Conservation (phyloP, 2,797 vertebrate genomes). For the Nannoperca obscura region DNA sequence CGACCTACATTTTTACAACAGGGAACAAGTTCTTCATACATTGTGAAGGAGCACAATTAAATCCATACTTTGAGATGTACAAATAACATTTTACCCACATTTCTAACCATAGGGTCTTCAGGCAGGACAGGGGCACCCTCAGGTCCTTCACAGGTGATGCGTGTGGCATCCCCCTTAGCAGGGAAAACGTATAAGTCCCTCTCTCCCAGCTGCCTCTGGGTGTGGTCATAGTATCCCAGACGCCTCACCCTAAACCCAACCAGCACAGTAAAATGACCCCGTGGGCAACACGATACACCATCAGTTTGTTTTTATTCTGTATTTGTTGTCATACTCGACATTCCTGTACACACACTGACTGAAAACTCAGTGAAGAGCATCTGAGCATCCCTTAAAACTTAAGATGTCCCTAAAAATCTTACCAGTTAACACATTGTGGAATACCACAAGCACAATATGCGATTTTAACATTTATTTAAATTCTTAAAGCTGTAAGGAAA, state of each 20-base stretch:
- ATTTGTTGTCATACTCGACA: too few relatives aligned
- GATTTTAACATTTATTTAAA: neutral
- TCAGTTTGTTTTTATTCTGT: neutral
- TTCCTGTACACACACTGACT: neutral
- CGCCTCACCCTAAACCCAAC: conserved; percentile 89
- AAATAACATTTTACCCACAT: conserved; percentile 68
- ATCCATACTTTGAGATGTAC: neutral
- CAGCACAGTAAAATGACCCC: neutral
- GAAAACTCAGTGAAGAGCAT: too few relatives aligned
- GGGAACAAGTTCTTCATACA: neutral
- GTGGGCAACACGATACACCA: neutral
- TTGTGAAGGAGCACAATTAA: neutral
- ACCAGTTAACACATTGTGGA: neutral
- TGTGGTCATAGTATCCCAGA: conserved; percentile 96
- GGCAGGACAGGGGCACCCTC: conserved; percentile 92
- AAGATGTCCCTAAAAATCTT: neutral
- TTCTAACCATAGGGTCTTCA: conserved; percentile 93
- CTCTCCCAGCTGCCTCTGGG: conserved; percentile 96
- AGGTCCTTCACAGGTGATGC: conserved; percentile 94
- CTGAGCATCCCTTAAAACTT: too few relatives aligned
- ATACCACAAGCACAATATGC: neutral
- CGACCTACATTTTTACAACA: neutral
- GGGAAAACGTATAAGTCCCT: conserved; percentile 96
- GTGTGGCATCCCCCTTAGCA: conserved; percentile 93
- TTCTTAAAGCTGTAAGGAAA: neutral